Evolutionary conservation across 2,797 vertebrate species (phyloP), one percentile per base, ranked within the genome.

Genomic region (Artibeus lituratus): DNA sequence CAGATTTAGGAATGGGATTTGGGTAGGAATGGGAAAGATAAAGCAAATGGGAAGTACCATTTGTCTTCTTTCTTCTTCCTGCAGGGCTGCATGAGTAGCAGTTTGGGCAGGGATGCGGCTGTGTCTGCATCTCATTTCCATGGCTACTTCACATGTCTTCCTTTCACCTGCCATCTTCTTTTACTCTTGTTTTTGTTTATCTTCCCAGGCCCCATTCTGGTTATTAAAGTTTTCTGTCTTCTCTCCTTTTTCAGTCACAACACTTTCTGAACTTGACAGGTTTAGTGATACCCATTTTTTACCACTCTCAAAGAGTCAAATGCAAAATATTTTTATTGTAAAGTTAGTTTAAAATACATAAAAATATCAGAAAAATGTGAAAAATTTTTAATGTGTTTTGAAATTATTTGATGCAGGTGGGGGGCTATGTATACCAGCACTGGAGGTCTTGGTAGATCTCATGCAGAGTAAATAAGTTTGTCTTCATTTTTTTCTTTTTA

Each of bases 291-390:
- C 0, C 5, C 19, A 8, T 39, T 69, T 47, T 24, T 32, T 4
- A 51, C 35, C 21, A 55, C 29, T 35, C 32, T 12, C 35, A 65
- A 39, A 72, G 32, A 29, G 2, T 92, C 74, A 90, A 91, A 47
- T 39, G 14, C 16, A 67, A 90, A 53, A 65, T 16, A 85, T 49
- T 84, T 94, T 91, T 76, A 76, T 81, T 90, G 93, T 76, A 69
- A 78, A 81, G 32, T 42, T 95, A 90, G 67, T 87, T 89, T 87
- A 57, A 84, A 82, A 44, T 42, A 72, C 81, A 86, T 88, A 29
- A 59, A 91, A 85, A 74, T 53, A 18, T 74, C 32, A 67, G 29
- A 95, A 74, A 91, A 62, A 5, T 55, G 67, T 37, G 74, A 47
- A 39, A 76, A 57, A 87, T 12, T 8, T 84, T 24, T 0, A 91